Evolutionary conservation across 1,140 invertebrate genomes (phyloP).

Genomic region (Pollicipes pollicipes): DNA sequence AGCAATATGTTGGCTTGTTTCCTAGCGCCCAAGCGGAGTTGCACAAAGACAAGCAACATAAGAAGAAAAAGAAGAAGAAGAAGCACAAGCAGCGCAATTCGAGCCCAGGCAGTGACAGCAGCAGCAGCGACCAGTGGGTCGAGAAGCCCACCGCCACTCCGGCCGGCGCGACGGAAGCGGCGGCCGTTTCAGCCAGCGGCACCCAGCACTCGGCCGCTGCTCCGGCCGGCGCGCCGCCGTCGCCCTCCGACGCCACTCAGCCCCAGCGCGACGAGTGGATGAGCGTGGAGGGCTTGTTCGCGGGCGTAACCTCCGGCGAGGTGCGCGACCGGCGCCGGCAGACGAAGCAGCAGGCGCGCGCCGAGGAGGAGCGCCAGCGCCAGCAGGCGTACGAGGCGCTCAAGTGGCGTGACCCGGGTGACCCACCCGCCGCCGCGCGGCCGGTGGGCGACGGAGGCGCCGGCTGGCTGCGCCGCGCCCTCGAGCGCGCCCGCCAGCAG

Average conservation of each 20-base stretch:
- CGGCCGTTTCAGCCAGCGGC: too few relatives aligned
- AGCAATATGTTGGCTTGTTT: not conserved
- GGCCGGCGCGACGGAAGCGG: too few relatives aligned
- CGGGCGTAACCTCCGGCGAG: not conserved
- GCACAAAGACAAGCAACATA: not conserved
- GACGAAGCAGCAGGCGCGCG: not conserved
- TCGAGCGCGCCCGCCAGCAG: constrained; percentile 37
- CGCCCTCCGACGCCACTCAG: not conserved
- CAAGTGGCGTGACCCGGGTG: not conserved
- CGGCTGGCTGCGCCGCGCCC: constrained; percentile 38
- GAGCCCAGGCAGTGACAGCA: not conserved
- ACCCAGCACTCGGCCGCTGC: too few relatives aligned
- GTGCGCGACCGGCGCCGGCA: not conserved
- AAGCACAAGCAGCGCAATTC: not conserved
- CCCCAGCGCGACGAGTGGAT: not conserved
- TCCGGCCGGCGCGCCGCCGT: too few relatives aligned
- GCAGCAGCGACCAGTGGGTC: not conserved
- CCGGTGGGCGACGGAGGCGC: not conserved
- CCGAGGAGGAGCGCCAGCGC: not conserved
- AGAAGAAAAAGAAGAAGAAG: not conserved
- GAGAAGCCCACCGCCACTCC: not conserved
- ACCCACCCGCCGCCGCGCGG: not conserved
- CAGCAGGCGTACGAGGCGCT: not conserved
- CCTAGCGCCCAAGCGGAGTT: not conserved
- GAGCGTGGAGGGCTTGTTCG: not conserved